Evolutionary conservation across 2,797 vertebrate species (phyloP).

Genomic region (Erithacus rubecula): DNA sequence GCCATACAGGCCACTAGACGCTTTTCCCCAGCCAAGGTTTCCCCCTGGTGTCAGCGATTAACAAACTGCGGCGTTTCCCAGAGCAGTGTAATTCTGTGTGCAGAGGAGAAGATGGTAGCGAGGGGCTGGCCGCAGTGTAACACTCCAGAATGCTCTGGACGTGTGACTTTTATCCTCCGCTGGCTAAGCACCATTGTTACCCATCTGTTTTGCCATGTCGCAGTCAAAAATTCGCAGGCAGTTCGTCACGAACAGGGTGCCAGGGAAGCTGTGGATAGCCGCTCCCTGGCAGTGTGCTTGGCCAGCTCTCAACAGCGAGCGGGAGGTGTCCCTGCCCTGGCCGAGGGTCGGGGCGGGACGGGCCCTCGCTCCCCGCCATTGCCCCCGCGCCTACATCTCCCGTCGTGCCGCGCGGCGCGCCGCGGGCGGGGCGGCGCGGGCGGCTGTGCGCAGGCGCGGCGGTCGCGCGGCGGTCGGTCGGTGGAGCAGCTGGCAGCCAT

Average conservation of each 20-base stretch:
- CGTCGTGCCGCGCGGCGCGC: background rate
- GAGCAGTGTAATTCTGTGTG: accelerated
- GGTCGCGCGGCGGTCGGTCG: background rate
- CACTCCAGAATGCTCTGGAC: accelerated
- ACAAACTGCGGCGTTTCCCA: accelerated
- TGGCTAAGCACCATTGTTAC: accelerated
- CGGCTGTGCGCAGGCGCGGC: background rate
- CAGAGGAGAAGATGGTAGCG: accelerated
- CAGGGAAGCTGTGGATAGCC: background rate
- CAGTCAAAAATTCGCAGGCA: background rate
- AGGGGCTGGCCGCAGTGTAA: background rate
- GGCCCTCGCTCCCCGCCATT: accelerated
- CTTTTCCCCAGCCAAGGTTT: background rate
- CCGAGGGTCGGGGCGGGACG: accelerated
- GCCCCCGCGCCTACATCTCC: background rate
- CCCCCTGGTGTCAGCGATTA: background rate
- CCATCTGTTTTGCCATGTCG: accelerated
- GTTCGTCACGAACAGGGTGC: background rate
- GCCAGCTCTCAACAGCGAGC: background rate
- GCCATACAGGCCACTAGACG: accelerated
- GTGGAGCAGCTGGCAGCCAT: conserved; percentile 30
- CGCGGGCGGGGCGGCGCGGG: background rate
- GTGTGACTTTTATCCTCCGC: accelerated
- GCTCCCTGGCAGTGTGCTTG: accelerated
- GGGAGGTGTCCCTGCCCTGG: accelerated